phyloP scores from a whole-genome alignment of 2,797 vertebrate species.

The Galagoides demidoff region DNA sequence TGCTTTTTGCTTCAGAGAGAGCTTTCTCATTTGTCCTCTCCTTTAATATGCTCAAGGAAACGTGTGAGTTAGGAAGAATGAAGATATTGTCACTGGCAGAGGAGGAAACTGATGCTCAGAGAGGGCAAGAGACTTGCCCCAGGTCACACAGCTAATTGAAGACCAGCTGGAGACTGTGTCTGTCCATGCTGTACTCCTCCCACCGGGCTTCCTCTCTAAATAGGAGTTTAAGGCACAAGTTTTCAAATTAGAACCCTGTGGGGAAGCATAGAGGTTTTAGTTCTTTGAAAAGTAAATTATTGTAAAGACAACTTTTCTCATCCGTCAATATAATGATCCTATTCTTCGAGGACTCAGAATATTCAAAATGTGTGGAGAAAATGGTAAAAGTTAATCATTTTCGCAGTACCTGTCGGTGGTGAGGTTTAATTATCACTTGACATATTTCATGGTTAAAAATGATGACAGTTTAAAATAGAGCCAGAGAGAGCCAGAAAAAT shows the following conservation, averaged over 20 bases:
- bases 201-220: not conserved
- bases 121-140: not conserved
- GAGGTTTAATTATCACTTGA: slow-evolving; percentile 76
- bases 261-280: not conserved
- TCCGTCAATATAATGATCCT: slow-evolving; percentile 54
- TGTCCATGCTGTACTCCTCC: fast-evolving
- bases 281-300: slow-evolving; percentile 62
- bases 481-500: slow-evolving; percentile 54
- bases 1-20: not conserved
- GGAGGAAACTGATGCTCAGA: not conserved
- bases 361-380: not conserved
- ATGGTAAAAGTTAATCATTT: slow-evolving; percentile 69
- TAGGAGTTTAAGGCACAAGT: not conserved
- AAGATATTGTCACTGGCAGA: not conserved
- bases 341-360: slow-evolving; percentile 39
- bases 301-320: slow-evolving; percentile 54
- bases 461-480: slow-evolving; percentile 72
- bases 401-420: slow-evolving; percentile 22
- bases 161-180: not conserved
- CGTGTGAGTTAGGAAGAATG: not conserved
- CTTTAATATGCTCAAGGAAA: not conserved
- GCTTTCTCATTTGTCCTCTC: not conserved
- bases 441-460: slow-evolving; percentile 69
- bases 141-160: not conserved
- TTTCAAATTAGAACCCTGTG: slow-evolving; percentile 33